Conservation (phyloP, 2,113 vertebrate genomes). For the Pelecanus crispus region DNA sequence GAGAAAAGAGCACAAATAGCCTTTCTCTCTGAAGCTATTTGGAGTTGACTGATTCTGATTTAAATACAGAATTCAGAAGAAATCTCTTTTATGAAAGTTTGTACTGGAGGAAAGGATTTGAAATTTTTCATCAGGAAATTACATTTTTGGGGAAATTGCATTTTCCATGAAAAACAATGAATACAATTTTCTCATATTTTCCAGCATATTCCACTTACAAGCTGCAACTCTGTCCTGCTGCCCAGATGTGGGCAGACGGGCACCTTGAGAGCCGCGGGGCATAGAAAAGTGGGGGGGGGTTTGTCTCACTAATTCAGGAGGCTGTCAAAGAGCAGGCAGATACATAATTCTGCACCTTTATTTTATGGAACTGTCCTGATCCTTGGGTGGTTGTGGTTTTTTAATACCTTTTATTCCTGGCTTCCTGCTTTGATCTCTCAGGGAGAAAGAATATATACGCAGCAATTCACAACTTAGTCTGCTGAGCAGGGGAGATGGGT, state of each 20-base stretch:
- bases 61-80: neutral
- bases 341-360: neutral
- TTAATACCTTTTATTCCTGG: neutral
- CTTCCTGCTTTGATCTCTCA: neutral
- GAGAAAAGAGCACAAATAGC: neutral
- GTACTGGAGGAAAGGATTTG: neutral
- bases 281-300: fast-evolving
- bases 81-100: neutral
- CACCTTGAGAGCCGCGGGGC: neutral
- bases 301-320: neutral
- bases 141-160: neutral
- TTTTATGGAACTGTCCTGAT: neutral
- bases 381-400: neutral
- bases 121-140: neutral
- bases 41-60: neutral
- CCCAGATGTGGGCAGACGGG: neutral
- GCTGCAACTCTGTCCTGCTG: neutral
- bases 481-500: neutral
- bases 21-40: neutral
- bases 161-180: neutral
- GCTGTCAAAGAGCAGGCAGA: neutral
- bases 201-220: neutral
- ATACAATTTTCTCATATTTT: neutral
- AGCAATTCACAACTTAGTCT: neutral
- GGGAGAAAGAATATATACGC: neutral